Conservation (phyloP, 2,797 vertebrate genomes). For the Enteromius mattozi region DNA sequence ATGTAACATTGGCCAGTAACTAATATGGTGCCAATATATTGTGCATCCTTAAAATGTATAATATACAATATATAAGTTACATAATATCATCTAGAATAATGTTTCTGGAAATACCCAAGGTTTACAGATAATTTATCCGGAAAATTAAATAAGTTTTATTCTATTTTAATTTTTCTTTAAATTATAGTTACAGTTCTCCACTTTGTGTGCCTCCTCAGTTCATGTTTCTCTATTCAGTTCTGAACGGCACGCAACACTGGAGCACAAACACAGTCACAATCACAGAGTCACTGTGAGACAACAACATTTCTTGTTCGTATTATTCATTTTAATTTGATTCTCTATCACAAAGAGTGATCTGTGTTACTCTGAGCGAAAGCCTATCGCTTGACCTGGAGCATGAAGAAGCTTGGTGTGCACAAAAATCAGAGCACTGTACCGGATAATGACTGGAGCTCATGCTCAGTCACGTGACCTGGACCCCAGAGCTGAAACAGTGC, state of each 20-base stretch:
- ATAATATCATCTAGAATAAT: not conserved
- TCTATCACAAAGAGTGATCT: not conserved
- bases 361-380: constrained; percentile 35
- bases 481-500: constrained; percentile 61
- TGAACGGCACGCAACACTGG: not conserved
- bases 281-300: not conserved
- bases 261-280: not conserved
- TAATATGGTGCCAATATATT: not conserved
- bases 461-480: constrained; percentile 62
- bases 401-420: constrained; percentile 34
- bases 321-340: not conserved
- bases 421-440: constrained; percentile 52
- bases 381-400: constrained; percentile 42
- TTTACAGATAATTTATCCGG: not conserved
- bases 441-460: constrained; percentile 51
- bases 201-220: not conserved
- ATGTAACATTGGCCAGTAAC: not conserved
- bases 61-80: not conserved
- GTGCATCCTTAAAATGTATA: not conserved
- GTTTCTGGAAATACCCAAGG: not conserved
- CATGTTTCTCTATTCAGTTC: not conserved
- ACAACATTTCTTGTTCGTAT: constrained; percentile 16
- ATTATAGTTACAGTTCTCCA: not conserved
- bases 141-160: too few relatives aligned
- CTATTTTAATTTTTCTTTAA: not conserved